phyloP scores from a whole-genome alignment of 1,140 invertebrate species.

The Adoxophyes honmai region DNA sequence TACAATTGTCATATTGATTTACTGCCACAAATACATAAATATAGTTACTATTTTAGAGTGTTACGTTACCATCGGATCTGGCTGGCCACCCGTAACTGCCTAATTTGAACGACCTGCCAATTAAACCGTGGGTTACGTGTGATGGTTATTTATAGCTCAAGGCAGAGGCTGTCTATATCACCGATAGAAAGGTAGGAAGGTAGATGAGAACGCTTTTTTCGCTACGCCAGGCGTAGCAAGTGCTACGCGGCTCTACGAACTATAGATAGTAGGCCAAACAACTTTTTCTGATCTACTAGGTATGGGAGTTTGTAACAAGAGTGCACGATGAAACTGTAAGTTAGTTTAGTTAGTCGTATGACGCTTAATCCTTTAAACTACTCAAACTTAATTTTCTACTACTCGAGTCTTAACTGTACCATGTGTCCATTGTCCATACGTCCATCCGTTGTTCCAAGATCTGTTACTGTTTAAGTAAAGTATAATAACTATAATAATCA shows the following conservation, averaged over 20 bases:
- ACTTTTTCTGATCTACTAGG: slow-evolving; percentile 1
- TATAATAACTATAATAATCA: too few relatives aligned
- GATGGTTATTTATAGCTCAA: too few relatives aligned
- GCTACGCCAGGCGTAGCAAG: slow-evolving; percentile 6
- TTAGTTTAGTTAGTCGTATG: too few relatives aligned
- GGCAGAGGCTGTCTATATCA: too few relatives aligned
- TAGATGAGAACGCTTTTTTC: not conserved
- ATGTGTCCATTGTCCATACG: too few relatives aligned
- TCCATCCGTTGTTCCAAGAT: too few relatives aligned
- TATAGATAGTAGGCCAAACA: slow-evolving; percentile 12
- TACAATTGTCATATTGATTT: slow-evolving; percentile 67
- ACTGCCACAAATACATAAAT: slow-evolving; percentile 27
- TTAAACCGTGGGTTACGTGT: too few relatives aligned
- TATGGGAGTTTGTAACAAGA: not conserved
- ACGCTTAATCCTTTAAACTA: too few relatives aligned
- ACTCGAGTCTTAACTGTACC: too few relatives aligned
- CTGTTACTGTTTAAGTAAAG: too few relatives aligned
- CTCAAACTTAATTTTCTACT: too few relatives aligned
- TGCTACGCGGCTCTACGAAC: slow-evolving; percentile 5
- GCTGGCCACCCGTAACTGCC: slow-evolving; percentile 37
- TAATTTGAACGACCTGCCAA: slow-evolving; percentile 5
- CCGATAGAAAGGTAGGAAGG: not conserved
- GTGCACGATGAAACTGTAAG: too few relatives aligned
- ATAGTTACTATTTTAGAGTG: slow-evolving; percentile 42
- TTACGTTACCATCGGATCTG: slow-evolving; percentile 46